Conservation (phyloP, 2,113 vertebrate species). For the Strigops habroptila region DNA sequence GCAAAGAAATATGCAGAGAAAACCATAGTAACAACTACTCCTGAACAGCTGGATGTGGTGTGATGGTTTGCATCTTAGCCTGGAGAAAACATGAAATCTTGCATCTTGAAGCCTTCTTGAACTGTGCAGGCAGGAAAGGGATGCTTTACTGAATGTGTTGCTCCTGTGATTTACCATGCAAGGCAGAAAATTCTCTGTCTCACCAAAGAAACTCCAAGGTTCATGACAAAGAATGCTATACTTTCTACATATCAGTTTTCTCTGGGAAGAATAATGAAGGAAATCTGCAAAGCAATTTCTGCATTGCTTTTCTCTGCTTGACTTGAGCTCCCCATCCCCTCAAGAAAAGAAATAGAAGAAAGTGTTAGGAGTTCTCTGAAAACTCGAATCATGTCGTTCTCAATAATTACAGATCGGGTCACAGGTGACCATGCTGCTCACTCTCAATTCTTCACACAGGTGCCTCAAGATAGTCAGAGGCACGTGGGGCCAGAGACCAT, state of each 20-base stretch:
- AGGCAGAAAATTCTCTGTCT: background rate
- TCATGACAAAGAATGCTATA: background rate
- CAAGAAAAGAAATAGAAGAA: background rate
- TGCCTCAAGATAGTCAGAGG: background rate
- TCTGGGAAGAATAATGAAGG: background rate
- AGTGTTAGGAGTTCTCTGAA: background rate
- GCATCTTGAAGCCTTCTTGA: background rate
- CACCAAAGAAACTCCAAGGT: background rate
- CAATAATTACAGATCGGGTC: background rate
- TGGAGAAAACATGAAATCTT: background rate
- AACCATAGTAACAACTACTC: background rate
- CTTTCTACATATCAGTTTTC: background rate
- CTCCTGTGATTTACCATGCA: background rate
- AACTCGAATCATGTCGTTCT: background rate
- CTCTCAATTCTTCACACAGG: background rate
- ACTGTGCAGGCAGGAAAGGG: background rate
- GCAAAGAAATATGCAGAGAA: background rate
- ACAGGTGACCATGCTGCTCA: background rate
- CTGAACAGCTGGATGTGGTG: background rate
- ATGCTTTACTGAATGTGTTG: background rate
- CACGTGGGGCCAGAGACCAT: background rate
- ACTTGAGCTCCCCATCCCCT: background rate
- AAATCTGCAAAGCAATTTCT: background rate
- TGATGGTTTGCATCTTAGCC: background rate
- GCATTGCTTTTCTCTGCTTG: background rate